phyloP scores from a whole-genome alignment of 2,888 invertebrate species.

The Drosophila leonis region DNA sequence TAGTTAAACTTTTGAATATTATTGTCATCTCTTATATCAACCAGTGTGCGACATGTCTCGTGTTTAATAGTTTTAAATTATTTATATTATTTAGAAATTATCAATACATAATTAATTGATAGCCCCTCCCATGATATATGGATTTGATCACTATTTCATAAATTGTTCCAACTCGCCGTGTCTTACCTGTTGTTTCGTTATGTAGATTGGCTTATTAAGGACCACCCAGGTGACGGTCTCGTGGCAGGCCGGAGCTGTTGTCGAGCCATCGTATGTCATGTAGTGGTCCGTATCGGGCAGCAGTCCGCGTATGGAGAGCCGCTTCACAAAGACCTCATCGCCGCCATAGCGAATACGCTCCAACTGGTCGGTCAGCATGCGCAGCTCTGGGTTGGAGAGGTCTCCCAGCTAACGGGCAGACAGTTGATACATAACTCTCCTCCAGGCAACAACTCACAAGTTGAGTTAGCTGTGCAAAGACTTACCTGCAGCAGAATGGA shows the following conservation, averaged over 20 bases:
- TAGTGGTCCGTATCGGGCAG: constrained; percentile 97
- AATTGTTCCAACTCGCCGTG: neutral
- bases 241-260: constrained; percentile 98
- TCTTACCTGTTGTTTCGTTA: constrained; percentile 97
- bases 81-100: no score
- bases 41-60: no score
- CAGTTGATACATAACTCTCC: neutral
- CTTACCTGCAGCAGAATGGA: constrained; percentile 96
- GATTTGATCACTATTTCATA: no score
- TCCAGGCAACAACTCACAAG: neutral
- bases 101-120: no score
- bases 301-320: constrained; percentile 94
- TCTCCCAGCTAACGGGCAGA: constrained; percentile 92
- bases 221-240: constrained; percentile 99
- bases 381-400: constrained; percentile 95
- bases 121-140: no score
- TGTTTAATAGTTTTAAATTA: no score
- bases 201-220: constrained; percentile 98
- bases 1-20: no score
- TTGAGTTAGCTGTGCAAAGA: neutral
- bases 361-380: constrained; percentile 96
- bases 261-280: constrained; percentile 99
- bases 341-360: constrained; percentile 97
- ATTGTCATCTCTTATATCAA: no score
- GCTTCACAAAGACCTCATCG: constrained; percentile 93